phyloP scores from a whole-genome alignment of 1,140 invertebrate genomes.

The Hyles euphorbiae region DNA sequence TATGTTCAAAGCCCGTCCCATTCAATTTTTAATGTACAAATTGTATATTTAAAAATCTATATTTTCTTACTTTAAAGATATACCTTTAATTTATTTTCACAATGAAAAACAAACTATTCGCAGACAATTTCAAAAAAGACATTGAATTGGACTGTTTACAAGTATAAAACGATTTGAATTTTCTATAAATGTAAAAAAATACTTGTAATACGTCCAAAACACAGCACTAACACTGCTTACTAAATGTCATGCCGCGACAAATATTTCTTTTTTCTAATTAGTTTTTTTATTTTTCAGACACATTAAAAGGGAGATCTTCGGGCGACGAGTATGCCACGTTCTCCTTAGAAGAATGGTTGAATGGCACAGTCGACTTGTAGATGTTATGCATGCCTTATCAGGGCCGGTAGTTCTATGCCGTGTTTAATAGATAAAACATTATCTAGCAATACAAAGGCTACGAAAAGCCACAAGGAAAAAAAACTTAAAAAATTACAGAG shows the following conservation, averaged over 20 bases:
- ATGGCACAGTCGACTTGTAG: conserved; percentile 89
- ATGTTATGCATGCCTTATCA: conserved; percentile 27
- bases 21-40: conserved; percentile 1
- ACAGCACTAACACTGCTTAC: conserved; percentile 39
- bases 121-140: conserved; percentile 20
- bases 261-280: conserved; percentile 22
- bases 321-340: conserved; percentile 85
- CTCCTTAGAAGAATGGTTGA: conserved; percentile 90
- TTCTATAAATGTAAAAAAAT: background rate
- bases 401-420: too few species aligned
- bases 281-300: conserved; percentile 82
- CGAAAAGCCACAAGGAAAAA: too few species aligned
- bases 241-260: conserved; percentile 38
- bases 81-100: background rate
- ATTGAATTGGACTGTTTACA: conserved; percentile 6
- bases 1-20: background rate
- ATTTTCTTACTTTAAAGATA: background rate
- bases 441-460: too few species aligned
- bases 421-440: too few species aligned
- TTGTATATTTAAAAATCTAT: conserved; percentile 19
- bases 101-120: conserved; percentile 22
- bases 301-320: conserved; percentile 85
- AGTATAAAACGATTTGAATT: background rate
- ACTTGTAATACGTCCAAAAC: conserved; percentile 12
- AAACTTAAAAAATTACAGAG: too few species aligned